Conservation (phyloP, 64 coral and sea anemone species). For the Platygyra sinensis region DNA sequence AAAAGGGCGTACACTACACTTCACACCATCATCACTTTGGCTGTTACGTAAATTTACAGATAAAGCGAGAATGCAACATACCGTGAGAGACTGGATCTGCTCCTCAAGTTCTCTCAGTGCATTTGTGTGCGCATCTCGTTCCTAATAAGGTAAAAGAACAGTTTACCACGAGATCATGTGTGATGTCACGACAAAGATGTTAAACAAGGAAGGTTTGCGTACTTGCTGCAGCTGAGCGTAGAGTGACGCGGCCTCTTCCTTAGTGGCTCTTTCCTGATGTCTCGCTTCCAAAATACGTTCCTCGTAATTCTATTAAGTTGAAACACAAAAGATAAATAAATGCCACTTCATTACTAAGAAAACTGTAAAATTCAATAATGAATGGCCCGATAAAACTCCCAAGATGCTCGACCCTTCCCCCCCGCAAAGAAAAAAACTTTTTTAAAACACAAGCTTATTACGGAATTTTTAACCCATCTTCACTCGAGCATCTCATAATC, state of each 20-base stretch:
- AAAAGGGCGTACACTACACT: no score
- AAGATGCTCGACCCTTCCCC: no score
- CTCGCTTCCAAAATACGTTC: conserved; percentile 61
- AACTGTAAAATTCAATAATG: no score
- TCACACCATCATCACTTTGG: no score
- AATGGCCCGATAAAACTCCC: no score
- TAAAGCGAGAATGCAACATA: background rate
- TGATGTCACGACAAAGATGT: background rate
- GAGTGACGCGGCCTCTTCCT: conserved; percentile 44
- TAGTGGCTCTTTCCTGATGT: conserved; percentile 50
- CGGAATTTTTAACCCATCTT: no score
- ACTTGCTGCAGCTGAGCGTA: conserved; percentile 66
- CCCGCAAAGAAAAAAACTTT: no score
- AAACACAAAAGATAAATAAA: background rate
- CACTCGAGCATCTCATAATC: no score
- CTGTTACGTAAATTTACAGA: no score
- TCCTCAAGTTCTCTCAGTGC: conserved; percentile 51
- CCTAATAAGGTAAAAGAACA: conserved; percentile 21
- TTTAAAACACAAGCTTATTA: no score
- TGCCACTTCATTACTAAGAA: no score
- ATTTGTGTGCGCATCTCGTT: conserved; percentile 60
- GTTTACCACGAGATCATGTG: background rate
- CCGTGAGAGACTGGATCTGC: conserved; percentile 65
- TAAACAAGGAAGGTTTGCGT: background rate
- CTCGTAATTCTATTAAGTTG: conserved; percentile 48